Conservation (phyloP, 1,140 invertebrate species). For the Notospermus geniculatus region DNA sequence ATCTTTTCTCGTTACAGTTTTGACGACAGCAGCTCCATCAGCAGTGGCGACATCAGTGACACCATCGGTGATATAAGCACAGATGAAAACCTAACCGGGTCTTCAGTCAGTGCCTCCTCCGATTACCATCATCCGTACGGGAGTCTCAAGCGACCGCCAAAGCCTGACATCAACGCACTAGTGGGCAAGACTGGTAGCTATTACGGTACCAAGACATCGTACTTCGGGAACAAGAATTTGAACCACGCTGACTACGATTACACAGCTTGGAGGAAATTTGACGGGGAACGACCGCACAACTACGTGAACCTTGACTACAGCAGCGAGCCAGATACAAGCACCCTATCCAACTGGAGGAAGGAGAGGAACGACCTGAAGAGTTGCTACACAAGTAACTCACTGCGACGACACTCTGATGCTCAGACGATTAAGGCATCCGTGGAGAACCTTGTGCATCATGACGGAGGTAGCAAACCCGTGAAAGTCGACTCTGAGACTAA, state of each 20-base stretch:
- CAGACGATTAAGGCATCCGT: not conserved
- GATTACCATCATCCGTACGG: constrained; percentile 51
- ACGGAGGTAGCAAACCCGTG: constrained; percentile 6
- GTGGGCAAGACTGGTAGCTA: not conserved
- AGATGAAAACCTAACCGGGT: constrained; percentile 60
- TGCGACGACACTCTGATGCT: not conserved
- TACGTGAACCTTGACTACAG: constrained; percentile 6
- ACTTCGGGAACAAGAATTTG: constrained; percentile 6
- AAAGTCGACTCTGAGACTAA: constrained; percentile 46
- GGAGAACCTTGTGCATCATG: not conserved
- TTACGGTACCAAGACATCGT: constrained; percentile 5
- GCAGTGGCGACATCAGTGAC: constrained; percentile 62
- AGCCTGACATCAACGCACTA: constrained; percentile 27
- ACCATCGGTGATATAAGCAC: constrained; percentile 63
- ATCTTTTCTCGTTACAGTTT: constrained; percentile 55
- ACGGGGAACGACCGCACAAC: constrained; percentile 1
- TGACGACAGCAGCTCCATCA: constrained; percentile 65
- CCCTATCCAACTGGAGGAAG: not conserved
- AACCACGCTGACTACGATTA: constrained; percentile 10
- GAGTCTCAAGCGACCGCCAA: constrained; percentile 51
- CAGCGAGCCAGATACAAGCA: constrained; percentile 9
- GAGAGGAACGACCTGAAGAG: constrained; percentile 2
- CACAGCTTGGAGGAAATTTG: constrained; percentile 22
- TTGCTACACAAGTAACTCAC: constrained; percentile 7
- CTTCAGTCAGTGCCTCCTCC: constrained; percentile 50